These are phyloP conservation scores for Eumacrocentrus americanus DNA, from an alignment of 2,888 invertebrate genomes.

Conservation along the genomic window DNA sequence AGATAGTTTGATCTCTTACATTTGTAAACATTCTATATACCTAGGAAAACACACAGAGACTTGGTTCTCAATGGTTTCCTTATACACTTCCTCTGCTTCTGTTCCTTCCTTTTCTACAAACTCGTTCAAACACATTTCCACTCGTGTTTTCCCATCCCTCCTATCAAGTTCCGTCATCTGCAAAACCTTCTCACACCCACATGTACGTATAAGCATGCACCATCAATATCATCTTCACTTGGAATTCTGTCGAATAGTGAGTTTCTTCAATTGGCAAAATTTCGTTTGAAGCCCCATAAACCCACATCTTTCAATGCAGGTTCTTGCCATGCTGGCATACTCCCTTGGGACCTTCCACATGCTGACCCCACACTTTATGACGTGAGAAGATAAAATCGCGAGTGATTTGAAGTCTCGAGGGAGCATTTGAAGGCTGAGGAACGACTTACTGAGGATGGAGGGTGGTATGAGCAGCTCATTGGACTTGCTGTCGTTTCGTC, in stretches of 20 bases:
- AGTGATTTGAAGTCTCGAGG: neutral
- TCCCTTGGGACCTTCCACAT: neutral
- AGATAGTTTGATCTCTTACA: neutral
- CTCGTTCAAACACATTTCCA: neutral
- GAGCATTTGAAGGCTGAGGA: neutral
- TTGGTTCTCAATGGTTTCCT: neutral
- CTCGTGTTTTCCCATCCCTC: neutral
- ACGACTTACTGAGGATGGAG: slow-evolving; percentile 73
- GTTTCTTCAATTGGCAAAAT: neutral
- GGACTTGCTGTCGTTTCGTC: slow-evolving; percentile 64
- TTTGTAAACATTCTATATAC: neutral
- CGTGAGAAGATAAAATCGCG: neutral
- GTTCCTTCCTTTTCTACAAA: neutral
- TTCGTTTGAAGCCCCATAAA: neutral
- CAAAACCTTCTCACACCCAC: neutral
- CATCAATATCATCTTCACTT: neutral
- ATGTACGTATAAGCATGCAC: neutral
- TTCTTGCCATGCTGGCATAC: neutral
- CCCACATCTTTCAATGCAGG: neutral
- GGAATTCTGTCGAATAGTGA: neutral
- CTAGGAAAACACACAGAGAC: neutral
- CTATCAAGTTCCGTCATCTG: neutral
- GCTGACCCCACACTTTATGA: slow-evolving; percentile 6
- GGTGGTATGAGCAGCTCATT: slow-evolving; percentile 83
- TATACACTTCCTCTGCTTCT: neutral